Evolutionary conservation across 2,113 vertebrate genomes (phyloP).

Genomic region (Lates calcarifer): DNA sequence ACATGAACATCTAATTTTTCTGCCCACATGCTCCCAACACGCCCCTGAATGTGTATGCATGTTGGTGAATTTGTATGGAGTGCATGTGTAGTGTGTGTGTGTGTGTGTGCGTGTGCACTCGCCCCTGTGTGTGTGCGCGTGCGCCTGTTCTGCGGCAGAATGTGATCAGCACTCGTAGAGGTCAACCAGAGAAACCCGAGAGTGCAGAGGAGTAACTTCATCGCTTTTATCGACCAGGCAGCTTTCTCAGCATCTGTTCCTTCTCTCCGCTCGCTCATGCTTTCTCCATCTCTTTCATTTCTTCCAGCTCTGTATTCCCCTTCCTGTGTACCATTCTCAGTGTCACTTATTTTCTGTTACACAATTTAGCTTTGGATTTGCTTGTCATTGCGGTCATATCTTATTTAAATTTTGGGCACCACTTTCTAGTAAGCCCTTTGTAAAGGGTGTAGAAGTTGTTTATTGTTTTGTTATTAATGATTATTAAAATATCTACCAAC

Average conservation of each 20-base stretch:
- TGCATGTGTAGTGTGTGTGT: slow-evolving; percentile 16
- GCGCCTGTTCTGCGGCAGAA: slow-evolving; percentile 77
- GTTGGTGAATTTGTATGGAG: neutral
- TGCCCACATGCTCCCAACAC: slow-evolving; percentile 38
- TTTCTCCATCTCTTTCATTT: slow-evolving; percentile 37
- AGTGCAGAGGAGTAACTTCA: slow-evolving; percentile 80
- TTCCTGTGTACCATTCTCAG: slow-evolving; percentile 7
- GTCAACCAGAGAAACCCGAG: slow-evolving; percentile 84
- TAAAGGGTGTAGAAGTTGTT: neutral
- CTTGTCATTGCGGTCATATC: neutral
- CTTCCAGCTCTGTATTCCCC: slow-evolving; percentile 40
- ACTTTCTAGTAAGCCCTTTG: neutral
- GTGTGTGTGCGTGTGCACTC: slow-evolving; percentile 14
- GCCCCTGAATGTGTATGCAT: slow-evolving; percentile 8
- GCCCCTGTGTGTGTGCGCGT: slow-evolving; percentile 46
- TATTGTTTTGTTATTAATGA: neutral
- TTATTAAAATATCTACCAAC: neutral
- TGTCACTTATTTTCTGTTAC: slow-evolving; percentile 3
- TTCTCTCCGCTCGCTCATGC: slow-evolving; percentile 39
- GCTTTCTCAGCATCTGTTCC: slow-evolving; percentile 79
- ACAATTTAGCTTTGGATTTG: neutral
- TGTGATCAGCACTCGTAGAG: slow-evolving; percentile 81
- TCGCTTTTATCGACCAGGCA: slow-evolving; percentile 83
- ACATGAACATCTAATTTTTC: slow-evolving; percentile 47
- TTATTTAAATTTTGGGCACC: neutral